These are phyloP conservation scores for Montipora foliosa DNA, from an alignment of 64 coral and sea anemone genomes.

Conservation along the genomic window DNA sequence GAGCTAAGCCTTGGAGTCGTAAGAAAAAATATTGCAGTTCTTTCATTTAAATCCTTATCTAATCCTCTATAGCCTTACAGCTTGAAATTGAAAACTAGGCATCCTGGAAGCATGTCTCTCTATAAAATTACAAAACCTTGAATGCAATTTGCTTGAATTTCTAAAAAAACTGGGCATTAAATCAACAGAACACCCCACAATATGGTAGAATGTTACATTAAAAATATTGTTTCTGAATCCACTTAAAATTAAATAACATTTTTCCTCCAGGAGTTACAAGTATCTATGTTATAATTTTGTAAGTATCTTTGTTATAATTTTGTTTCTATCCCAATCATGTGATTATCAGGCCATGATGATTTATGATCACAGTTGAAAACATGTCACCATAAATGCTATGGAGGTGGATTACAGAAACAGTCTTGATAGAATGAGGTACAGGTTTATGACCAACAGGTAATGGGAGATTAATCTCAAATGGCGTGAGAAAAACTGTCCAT, in stretches of 20 bases:
- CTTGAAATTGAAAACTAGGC: constrained; percentile 12
- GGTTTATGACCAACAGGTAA: constrained; percentile 20
- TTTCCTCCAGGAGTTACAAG: no score
- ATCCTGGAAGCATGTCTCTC: constrained; percentile 1
- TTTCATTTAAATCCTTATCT: constrained; percentile 13
- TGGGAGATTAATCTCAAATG: constrained; percentile 16
- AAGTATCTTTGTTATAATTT: no score
- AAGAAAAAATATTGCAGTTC: background rate
- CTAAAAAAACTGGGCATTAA: constrained; percentile 12
- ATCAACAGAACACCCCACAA: constrained; percentile 11
- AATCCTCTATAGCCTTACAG: constrained; percentile 1
- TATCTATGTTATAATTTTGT: no score
- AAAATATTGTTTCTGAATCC: background rate
- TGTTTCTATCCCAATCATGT: no score
- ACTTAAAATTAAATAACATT: no score
- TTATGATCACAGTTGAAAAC: no score
- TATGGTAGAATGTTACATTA: background rate
- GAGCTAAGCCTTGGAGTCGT: background rate
- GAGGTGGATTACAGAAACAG: constrained; percentile 15
- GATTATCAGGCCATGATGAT: no score
- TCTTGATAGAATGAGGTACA: constrained; percentile 16
- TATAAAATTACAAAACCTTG: background rate
- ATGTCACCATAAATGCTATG: constrained; percentile 12
- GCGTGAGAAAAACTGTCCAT: constrained; percentile 18
- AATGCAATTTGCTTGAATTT: background rate